Evolutionary conservation across 2,113 vertebrate species (phyloP), one percentile per base, ranked within the genome.

Genomic region (Callopanchax toddi): DNA sequence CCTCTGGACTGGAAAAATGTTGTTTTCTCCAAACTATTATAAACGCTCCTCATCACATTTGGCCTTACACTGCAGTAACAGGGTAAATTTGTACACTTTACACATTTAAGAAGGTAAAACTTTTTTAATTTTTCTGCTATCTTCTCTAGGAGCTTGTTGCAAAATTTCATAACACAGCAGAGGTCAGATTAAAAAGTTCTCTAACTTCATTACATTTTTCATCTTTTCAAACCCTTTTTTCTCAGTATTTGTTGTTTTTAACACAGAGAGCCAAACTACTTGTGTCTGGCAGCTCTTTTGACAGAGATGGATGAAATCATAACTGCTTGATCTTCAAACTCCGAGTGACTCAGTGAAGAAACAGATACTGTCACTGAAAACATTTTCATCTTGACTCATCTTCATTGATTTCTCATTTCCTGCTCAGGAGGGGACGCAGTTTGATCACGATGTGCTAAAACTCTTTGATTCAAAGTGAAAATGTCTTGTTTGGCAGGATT

Each of bases 321-420:
- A 86, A 65, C 67, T 70, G 70, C 60, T 67, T 66, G 34, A 65
- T 74, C 74, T 82, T 55, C 50, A 67, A 71, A 62, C 9, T 8
- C 56, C 64, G 55, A 34, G 74, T 74, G 66, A 83, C 60, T 77
- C 63, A 66, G 70, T 43, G 50, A 83, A 55, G 51, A 79, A 45
- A 63, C 72, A 84, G 51, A 71, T 17, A 22, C 40, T 45, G 59
- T 81, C 65, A 16, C 40, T 58, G 15, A 52, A 48, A 70, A 25
- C 44, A 16, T 40, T 61, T 18, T 51, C 48, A 29, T 51, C 56
- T 50, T 67, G 60, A 70, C 22, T 67, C 56, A 53, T 64, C 26
- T 21, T 71, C 36, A 60, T 67, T 48, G 49, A 59, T 32, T 65
- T 67, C 43, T 67, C 43, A 59, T 79, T 85, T 84, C 80, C 78